Evolutionary conservation across 2,113 vertebrate genomes (phyloP), one percentile per base, ranked within the genome.

Genomic region (Myotis yumanensis): DNA sequence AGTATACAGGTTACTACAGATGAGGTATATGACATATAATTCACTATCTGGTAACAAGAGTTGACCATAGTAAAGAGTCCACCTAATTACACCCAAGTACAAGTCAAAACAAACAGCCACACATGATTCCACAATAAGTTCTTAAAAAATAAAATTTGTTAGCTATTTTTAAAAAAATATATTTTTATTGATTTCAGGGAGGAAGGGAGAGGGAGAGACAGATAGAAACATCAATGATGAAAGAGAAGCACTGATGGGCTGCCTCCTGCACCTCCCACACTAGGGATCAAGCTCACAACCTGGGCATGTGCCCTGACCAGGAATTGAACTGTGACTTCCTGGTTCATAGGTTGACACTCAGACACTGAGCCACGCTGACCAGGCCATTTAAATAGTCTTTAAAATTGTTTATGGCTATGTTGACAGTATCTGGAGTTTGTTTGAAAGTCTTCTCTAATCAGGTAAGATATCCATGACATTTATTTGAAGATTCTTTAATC

Each of bases 131-230:
- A 37, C 40, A 90, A 0, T 59, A 43, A 72, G 35, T 71, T 68
- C 84, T 86, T 84, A 18, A 83, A 91, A 59, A 79, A 80, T 10
- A 85, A 92, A 79, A 91, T 54, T 28, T 72, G 22, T 89, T 89
- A 43, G 48, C 20, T 66, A 14, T 32, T 66, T 32, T 59, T 25
- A 1, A 4, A 59, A 11, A 59, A 4, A 23, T 59, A 25, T 62
- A 28, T 62, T 30, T 64, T 64, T 64, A 32, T 62, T 62, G 59
- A 62, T 62, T 62, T 62, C 59, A 62, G 59, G 25, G 59, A 62
- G 59, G 22, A 59, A 59, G 57, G 10, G 25, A 62, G 14, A 32
- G 28, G 14, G 30, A 66, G 14, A 32, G 28, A 46, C 43, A 43
- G 46, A 66, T 2, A 66, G 30, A 66, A 30, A 66, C 30, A 30